A percentile compares a stretch with the other conserved stretches of the same genome.
These are phyloP conservation scores for Urocyon cinereoargenteus DNA, from an alignment of 2,797 vertebrate genomes.

Conservation along the genomic window DNA sequence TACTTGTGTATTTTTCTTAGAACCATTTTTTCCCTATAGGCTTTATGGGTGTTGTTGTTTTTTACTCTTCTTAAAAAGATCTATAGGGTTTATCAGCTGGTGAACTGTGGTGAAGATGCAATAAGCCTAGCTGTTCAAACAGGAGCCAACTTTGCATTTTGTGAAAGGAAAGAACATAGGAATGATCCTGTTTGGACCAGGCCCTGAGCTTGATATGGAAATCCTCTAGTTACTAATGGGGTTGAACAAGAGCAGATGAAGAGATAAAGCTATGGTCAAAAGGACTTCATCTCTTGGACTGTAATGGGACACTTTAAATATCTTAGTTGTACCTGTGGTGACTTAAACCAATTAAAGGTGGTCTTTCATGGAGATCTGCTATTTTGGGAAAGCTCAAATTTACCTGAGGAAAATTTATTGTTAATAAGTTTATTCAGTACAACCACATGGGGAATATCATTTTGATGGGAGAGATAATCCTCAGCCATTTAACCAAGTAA, in stretches of 20 bases:
- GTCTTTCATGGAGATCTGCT: not conserved
- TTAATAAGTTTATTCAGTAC: slow-evolving; percentile 58
- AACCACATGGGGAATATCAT: slow-evolving; percentile 27
- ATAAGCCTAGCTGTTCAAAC: not conserved
- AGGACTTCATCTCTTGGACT: not conserved
- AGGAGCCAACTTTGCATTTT: not conserved
- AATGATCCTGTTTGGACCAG: not conserved
- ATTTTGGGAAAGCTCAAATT: slow-evolving; percentile 39
- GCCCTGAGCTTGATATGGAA: not conserved
- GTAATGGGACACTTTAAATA: slow-evolving; percentile 58
- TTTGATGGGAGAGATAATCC: slow-evolving; percentile 29
- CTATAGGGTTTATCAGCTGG: not conserved
- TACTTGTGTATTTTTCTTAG: not conserved
- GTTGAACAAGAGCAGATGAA: not conserved
- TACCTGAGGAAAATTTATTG: slow-evolving; percentile 50
- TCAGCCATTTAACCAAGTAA: slow-evolving; percentile 50
- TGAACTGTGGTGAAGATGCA: not conserved
- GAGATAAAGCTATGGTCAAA: slow-evolving; percentile 1
- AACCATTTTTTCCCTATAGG: not conserved
- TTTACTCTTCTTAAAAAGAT: not conserved
- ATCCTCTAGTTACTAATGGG: slow-evolving; percentile 31
- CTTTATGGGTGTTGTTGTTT: not conserved
- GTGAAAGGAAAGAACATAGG: slow-evolving; percentile 4
- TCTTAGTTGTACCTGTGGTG: slow-evolving; percentile 11
- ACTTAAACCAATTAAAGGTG: slow-evolving; percentile 51